Evolutionary conservation across 2,888 invertebrate species (phyloP).

Genomic region (Nephrocerus scutellatus): DNA sequence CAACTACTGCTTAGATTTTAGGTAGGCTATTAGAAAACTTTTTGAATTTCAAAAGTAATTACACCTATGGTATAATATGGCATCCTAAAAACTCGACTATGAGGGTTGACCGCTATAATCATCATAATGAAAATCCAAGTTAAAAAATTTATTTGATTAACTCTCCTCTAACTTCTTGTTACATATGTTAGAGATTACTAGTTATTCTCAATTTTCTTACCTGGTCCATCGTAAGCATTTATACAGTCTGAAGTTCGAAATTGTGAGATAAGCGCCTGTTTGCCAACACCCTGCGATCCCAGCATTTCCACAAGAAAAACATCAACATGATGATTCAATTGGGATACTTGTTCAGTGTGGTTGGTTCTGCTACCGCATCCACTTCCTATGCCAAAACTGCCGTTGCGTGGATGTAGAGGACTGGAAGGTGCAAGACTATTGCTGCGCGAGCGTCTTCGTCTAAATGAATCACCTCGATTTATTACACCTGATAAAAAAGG

Average conservation of each 20-base stretch:
- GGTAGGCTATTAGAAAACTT: too few relatives aligned
- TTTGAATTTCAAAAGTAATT: too few relatives aligned
- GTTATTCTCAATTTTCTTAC: conserved; percentile 48
- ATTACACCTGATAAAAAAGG: conserved; percentile 66
- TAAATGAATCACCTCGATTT: conserved; percentile 89
- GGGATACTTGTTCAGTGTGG: conserved; percentile 18
- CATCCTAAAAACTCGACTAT: too few relatives aligned
- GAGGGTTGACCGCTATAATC: too few relatives aligned
- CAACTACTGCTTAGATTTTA: too few relatives aligned
- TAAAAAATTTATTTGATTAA: too few relatives aligned
- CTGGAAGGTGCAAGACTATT: conserved; percentile 67
- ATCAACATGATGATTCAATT: conserved; percentile 48
- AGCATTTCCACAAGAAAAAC: conserved; percentile 68
- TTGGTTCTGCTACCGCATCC: conserved; percentile 29
- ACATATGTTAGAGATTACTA: neutral
- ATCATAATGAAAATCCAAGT: too few relatives aligned
- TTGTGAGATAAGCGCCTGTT: conserved; percentile 77
- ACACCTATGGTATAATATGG: too few relatives aligned
- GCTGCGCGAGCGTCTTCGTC: conserved; percentile 74
- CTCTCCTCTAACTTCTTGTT: too few relatives aligned
- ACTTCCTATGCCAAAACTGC: conserved; percentile 23
- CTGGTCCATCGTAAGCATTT: conserved; percentile 86
- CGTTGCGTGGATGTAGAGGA: conserved; percentile 48
- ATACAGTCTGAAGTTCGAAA: conserved; percentile 92
- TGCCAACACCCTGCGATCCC: conserved; percentile 75